Conservation (phyloP, 1,140 invertebrate genomes). For the Bombus breviceps region DNA sequence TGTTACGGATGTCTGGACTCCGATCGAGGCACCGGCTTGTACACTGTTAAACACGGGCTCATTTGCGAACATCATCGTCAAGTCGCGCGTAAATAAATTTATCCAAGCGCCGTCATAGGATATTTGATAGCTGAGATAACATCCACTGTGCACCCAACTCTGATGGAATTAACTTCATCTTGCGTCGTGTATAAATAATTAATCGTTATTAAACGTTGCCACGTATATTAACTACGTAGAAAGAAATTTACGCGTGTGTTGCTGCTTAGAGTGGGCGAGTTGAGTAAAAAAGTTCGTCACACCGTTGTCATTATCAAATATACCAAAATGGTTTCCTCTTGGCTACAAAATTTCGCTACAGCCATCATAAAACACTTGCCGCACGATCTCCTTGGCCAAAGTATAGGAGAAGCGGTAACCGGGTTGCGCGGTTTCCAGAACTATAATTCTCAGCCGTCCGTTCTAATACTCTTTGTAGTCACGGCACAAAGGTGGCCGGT, state of each 20-base stretch:
- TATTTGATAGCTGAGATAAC: not conserved
- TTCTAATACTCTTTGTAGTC: constrained; percentile 56
- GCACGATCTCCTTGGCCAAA: not conserved
- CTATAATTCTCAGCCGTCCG: constrained; percentile 41
- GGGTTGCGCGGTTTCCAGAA: constrained; percentile 9
- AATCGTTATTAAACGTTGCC: not conserved
- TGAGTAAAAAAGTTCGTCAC: not conserved
- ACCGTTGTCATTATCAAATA: too few relatives aligned
- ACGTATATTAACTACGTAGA: not conserved
- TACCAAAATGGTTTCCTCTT: too few relatives aligned
- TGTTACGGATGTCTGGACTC: constrained; percentile 25
- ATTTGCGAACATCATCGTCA: constrained; percentile 15
- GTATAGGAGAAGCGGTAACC: not conserved
- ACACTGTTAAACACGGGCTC: constrained; percentile 16
- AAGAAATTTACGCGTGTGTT: too few relatives aligned
- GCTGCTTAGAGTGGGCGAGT: not conserved
- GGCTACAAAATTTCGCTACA: too few relatives aligned
- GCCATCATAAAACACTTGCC: not conserved
- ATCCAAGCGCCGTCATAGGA: not conserved
- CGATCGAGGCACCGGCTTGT: constrained; percentile 4
- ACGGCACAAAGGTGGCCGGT: constrained; percentile 48
- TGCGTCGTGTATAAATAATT: not conserved
- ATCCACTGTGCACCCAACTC: too few relatives aligned
- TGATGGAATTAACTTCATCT: not conserved
- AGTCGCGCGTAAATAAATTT: constrained; percentile 12